Base-by-base conservation (phyloP, 2,113 vertebrate species). In the Picathartes gymnocephalus region DNA sequence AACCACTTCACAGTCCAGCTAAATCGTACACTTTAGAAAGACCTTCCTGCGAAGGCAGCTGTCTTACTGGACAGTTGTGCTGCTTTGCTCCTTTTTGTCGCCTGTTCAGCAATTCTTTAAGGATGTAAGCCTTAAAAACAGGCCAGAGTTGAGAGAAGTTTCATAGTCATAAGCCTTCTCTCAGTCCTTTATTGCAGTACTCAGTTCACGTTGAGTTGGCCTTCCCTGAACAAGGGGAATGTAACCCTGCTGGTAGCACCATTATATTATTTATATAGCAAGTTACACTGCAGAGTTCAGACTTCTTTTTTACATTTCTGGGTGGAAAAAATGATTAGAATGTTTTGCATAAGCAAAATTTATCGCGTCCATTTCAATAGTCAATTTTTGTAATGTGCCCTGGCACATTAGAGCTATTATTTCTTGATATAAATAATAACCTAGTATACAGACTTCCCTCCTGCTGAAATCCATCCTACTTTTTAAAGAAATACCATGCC, bases 261-360 rank as follows among this genome's bases (percentile, higher is more conserved):
- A 74, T 94, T 60, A 58, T 72, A 64, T 76, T 94, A 96, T 96
- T 97, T 94, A 93, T 81, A 69, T 27, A 92, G 72, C 80, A 94
- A 93, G 57, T 71, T 86, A 81, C 66, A 84, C 53, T 81, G 79
- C 82, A 96, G 80, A 86, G 90, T 91, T 96, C 88, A 88, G 64
- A 42, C 11, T n/a, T 69, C 31, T 57, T 81, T 90, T 62, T 74
- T 15, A 86, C n/a, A 47, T 80, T 53, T 94, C 60, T 88, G 51
- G 23, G 35, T 64, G 31, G 92, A 84, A 95, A 95, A 92, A 93
- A 90, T 92, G 0, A 78, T 90, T 76, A 93, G 86, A 96, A 96
- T 93, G 82, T 68, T 94, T 95, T 79, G 65, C 76, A 74, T 88
- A 91, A 94, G 93, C 92, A 95, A 60, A 90, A 93, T 86, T 81